Evolutionary conservation across 2,797 vertebrate species (phyloP).

Genomic region (Thunnus albacares): DNA sequence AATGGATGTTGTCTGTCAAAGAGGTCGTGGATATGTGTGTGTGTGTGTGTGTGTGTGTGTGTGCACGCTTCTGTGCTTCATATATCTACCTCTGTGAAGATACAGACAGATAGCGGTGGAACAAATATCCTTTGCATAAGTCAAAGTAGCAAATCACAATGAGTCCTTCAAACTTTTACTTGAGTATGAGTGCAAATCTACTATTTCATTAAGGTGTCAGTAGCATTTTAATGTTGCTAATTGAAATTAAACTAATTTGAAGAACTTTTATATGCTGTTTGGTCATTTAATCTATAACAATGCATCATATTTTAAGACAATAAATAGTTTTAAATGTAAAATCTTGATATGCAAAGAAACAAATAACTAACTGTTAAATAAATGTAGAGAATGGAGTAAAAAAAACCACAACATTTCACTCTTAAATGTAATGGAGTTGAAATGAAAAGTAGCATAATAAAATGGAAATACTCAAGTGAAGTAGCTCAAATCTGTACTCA

Average conservation of each 20-base stretch:
- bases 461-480: conserved; percentile 3
- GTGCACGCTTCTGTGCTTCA: conserved; percentile 6
- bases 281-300: background rate
- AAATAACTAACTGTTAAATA: background rate
- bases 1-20: conserved; percentile 59
- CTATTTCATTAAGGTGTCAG: background rate
- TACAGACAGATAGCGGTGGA: background rate
- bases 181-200: background rate
- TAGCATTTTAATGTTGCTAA: background rate
- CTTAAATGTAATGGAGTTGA: background rate
- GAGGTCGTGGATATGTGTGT: conserved; percentile 44
- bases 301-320: background rate
- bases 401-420: background rate
- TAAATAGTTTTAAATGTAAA: background rate
- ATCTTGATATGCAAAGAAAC: background rate
- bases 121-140: background rate
- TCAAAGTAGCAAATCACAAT: background rate
- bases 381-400: background rate
- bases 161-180: background rate
- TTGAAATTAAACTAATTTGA: background rate
- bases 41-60: background rate
- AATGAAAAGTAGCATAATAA: background rate
- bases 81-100: conserved; percentile 2
- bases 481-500: conserved; percentile 22
- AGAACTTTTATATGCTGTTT: background rate